Percentiles rank a stretch among this genome's conserved stretches.
Conservation (phyloP, 1,140 invertebrate genomes). For the Bicyclus anynana region DNA sequence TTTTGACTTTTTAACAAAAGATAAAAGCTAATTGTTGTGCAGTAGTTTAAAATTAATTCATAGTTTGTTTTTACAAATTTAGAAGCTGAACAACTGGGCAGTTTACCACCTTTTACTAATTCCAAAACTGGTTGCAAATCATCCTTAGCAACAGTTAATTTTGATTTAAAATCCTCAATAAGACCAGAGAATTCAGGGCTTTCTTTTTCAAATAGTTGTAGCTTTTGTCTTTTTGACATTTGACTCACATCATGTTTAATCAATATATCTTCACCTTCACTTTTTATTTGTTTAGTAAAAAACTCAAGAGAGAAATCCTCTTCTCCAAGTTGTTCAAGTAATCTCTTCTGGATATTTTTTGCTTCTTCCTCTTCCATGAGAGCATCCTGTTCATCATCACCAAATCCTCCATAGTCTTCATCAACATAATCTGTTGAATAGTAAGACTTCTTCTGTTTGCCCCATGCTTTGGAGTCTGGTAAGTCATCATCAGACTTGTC, state of each 20-base stretch:
- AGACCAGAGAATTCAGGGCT: constrained; percentile 89
- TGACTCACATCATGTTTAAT: constrained; percentile 86
- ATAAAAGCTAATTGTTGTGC: constrained; percentile 91
- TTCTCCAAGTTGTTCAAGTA: constrained; percentile 88
- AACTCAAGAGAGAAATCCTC: constrained; percentile 88
- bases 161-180: constrained; percentile 87
- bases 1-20: constrained; percentile 88
- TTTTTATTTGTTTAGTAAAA: constrained; percentile 66
- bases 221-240: constrained; percentile 85
- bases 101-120: constrained; percentile 78
- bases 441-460: constrained; percentile 86
- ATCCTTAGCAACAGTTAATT: constrained; percentile 81
- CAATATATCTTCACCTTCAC: constrained; percentile 72
- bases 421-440: constrained; percentile 94
- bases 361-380: constrained; percentile 92
- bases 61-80: constrained; percentile 85
- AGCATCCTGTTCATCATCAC: constrained; percentile 84
- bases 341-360: constrained; percentile 86
- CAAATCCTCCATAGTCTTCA: constrained; percentile 87
- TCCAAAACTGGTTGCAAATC: constrained; percentile 82
- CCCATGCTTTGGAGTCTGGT: constrained; percentile 91
- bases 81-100: constrained; percentile 77
- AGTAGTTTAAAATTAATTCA: constrained; percentile 88
- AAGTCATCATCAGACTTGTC: constrained; percentile 82
- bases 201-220: constrained; percentile 87